Percentiles rank a stretch among this genome's conserved stretches.
Conservation (phyloP, 2,113 vertebrate species). For the Geococcyx californianus region DNA sequence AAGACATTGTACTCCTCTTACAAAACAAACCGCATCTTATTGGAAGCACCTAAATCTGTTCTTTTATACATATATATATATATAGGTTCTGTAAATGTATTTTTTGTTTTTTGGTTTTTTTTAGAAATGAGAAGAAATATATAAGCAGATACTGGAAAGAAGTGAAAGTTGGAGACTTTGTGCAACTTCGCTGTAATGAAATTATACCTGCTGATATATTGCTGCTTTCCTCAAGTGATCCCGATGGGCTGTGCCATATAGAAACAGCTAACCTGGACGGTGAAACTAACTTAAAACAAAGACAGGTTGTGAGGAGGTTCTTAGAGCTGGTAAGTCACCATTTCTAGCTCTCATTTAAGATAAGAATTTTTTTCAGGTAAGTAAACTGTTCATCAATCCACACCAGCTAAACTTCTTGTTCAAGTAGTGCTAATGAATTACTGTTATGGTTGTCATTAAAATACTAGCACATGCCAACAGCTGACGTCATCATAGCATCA, state of each 20-base stretch:
- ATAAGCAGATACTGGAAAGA: constrained; percentile 94
- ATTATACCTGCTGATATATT: constrained; percentile 94
- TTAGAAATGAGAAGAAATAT: constrained; percentile 85
- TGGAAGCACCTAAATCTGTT: background rate
- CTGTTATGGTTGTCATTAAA: constrained; percentile 30
- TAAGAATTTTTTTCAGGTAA: background rate
- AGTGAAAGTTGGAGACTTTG: constrained; percentile 91
- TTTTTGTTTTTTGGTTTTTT: background rate
- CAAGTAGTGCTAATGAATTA: background rate
- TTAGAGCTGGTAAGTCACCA: constrained; percentile 86
- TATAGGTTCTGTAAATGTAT: background rate
- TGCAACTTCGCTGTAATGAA: constrained; percentile 92
- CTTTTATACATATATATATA: background rate
- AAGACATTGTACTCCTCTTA: background rate
- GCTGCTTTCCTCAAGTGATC: constrained; percentile 93
- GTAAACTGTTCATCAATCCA: background rate
- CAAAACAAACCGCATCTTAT: background rate
- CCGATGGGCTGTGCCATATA: constrained; percentile 93
- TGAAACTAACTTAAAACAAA: constrained; percentile 96
- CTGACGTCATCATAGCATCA: constrained; percentile 8
- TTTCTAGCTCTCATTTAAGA: background rate
- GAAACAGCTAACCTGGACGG: constrained; percentile 98
- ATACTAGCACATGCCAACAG: background rate
- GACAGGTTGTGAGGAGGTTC: constrained; percentile 92
- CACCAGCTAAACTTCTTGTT: background rate